A percentile compares a stretch with the other conserved stretches of the same genome.
Conservation (phyloP, 2,113 vertebrate genomes). For the Coreoperca whiteheadi region DNA sequence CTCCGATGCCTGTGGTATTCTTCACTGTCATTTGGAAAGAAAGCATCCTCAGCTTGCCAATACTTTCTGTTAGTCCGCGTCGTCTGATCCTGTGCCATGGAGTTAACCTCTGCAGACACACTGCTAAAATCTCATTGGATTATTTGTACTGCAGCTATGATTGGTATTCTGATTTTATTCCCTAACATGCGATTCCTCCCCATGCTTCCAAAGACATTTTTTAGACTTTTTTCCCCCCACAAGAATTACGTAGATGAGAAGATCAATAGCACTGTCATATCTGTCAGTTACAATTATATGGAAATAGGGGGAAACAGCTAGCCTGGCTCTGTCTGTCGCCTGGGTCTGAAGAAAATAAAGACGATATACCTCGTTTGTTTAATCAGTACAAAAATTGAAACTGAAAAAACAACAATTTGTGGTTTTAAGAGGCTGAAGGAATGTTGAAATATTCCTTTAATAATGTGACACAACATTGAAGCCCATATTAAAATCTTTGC, state of each 20-base stretch:
- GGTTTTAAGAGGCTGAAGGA: background rate
- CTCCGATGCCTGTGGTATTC: slow-evolving; percentile 22
- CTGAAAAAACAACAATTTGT: background rate
- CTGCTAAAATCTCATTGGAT: slow-evolving; percentile 15
- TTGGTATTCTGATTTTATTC: slow-evolving; percentile 10
- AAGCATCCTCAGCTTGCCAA: slow-evolving; percentile 31
- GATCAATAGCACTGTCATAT: background rate
- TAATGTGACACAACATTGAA: slow-evolving; percentile 7
- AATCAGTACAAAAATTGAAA: background rate
- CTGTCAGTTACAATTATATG: background rate
- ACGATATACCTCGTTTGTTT: background rate
- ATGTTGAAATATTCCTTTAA: background rate
- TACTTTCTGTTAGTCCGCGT: slow-evolving; percentile 12
- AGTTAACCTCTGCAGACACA: slow-evolving; percentile 11
- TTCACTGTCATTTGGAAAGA: slow-evolving; percentile 45
- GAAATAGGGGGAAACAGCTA: background rate
- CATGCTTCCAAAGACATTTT: background rate
- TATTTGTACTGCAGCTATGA: slow-evolving; percentile 10
- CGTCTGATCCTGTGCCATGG: slow-evolving; percentile 24
- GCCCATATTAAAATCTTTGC: background rate
- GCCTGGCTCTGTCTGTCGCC: background rate
- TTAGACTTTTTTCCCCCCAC: background rate
- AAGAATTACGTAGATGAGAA: no score
- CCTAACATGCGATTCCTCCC: background rate
- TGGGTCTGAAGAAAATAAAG: background rate